Evolutionary conservation across 1,140 invertebrate species (phyloP), one percentile per base, ranked within the genome.

Genomic region (Drosophila sproati): DNA sequence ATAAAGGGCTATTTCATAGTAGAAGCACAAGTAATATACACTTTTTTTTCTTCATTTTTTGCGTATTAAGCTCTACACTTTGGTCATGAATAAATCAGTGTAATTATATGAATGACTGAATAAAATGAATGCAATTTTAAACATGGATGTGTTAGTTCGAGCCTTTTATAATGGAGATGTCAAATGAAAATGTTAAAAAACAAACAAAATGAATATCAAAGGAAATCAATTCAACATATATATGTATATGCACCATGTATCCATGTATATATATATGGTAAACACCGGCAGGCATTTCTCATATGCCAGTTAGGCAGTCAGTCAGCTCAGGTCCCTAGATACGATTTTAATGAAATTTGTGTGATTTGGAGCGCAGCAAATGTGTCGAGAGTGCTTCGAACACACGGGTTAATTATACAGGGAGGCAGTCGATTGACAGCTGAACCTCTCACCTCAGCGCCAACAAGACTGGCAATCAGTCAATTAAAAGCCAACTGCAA

Each of bases 311-410:
- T 48, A 57, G 39, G 37, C 8, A 37, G 54, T 39, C 29, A 55
- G 39, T 43, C 39, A 43, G 47, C 52, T 59, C 51, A 52, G 56
- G 48, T 61, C 48, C 28, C 68, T 64, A 73, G 69, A 78, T 82
- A 71, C 54, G 73, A 73, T 88, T 88, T 89, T 88, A 88, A 88
- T 88, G 88, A 89, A 88, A 88, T 78, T 80, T 80, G 66, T 83
- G 83, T 80, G 80, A 88, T 83, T 88, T 88, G 77, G 83, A 87
- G 83, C 83, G 85, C 77, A 75, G 73, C 73, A 66, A 77, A 79
- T 59, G 67, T 79, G 59, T 5, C 31, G 12, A 60, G 43, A 47
- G 57, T 48, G 43, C n/a, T 35, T 48, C 32, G 35, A 20, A 20
- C 7, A 35, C 7, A 29, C 5, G 0, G 4, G 57, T 47, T 12